Evolutionary conservation across 2,797 vertebrate genomes (phyloP), one percentile per base, ranked within the genome.

Genomic region (Ctenopoma kingsleyae): DNA sequence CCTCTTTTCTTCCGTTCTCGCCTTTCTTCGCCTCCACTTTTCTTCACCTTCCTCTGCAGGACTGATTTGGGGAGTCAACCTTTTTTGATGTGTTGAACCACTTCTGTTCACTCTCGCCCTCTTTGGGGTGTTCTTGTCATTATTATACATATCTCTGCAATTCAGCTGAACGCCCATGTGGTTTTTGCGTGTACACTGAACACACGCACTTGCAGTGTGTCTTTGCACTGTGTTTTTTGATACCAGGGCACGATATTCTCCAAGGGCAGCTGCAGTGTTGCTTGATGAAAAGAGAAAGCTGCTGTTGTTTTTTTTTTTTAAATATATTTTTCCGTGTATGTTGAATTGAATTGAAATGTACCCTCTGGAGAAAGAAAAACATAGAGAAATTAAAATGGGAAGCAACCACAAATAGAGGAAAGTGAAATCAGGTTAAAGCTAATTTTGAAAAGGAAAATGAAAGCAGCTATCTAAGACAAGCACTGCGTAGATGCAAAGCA

Each of bases 211-310:
- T 46, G 8, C 43, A 61, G 40, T 57, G 69, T 76, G 65, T 62
- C 44, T 75, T 50, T 74, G 54, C 67, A 13, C 62, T 15, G 67
- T 67, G 35, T 73, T 68, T 78, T 82, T 79, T 60, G 63, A 89
- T 82, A 78, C 64, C 47, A 49, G 69, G 74, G 67, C 80, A 81
- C 65, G 49, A 73, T 84, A 84, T 84, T 91, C 89, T 84, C 81
- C 65, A 78, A 81, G 74, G 88, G 76, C 77, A 80, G 81, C 77
- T 47, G 46, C 74, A 48, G 65, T 15, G 66, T 81, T 69, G 71
- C 46, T 67, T 67, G 71, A 81, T 80, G 79, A 89, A 77, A 85
- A 58, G 71, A 74, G 66, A 71, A 88, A 66, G 63, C 53, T 67
- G 69, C 66, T 55, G 46, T 41, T 83, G 55, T 38, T 79, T 52